These are phyloP conservation scores for Allacma fusca DNA, from an alignment of 2,888 invertebrate genomes.

Conservation along the genomic window DNA sequence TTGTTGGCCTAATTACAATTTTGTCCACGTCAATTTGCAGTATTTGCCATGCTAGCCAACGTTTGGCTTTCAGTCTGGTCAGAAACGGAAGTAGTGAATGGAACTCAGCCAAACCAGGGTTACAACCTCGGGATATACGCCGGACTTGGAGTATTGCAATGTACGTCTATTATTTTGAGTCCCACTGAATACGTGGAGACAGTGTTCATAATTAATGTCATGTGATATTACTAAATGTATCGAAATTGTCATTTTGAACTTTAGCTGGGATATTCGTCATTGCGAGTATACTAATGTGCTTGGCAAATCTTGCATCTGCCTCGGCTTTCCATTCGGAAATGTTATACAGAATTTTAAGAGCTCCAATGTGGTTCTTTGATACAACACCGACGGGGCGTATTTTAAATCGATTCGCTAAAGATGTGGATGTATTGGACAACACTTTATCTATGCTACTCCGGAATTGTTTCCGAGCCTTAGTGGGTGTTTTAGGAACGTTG, in stretches of 20 bases:
- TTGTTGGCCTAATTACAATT: too few relatives aligned
- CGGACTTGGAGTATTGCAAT: conserved; percentile 85
- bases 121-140: conserved; percentile 89
- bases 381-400: conserved; percentile 81
- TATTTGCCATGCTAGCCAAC: conserved; percentile 62
- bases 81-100: conserved; percentile 49
- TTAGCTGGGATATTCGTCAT: conserved; percentile 10
- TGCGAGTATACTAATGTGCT: conserved; percentile 25
- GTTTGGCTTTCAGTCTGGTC: conserved; percentile 62
- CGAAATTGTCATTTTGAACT: background rate
- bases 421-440: conserved; percentile 62
- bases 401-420: conserved; percentile 71
- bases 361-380: conserved; percentile 79
- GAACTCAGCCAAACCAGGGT: conserved; percentile 69
- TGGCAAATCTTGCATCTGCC: conserved; percentile 69
- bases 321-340: conserved; percentile 72
- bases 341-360: conserved; percentile 73
- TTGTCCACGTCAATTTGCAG: too few relatives aligned
- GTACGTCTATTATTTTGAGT: conserved; percentile 69
- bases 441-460: conserved; percentile 47
- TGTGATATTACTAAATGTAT: conserved; percentile 64
- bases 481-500: conserved; percentile 84
- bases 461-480: conserved; percentile 38
- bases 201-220: too few relatives aligned
- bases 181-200: background rate